Conservation (phyloP, 2,797 vertebrate genomes). For the Halcyon smyrnensis region DNA sequence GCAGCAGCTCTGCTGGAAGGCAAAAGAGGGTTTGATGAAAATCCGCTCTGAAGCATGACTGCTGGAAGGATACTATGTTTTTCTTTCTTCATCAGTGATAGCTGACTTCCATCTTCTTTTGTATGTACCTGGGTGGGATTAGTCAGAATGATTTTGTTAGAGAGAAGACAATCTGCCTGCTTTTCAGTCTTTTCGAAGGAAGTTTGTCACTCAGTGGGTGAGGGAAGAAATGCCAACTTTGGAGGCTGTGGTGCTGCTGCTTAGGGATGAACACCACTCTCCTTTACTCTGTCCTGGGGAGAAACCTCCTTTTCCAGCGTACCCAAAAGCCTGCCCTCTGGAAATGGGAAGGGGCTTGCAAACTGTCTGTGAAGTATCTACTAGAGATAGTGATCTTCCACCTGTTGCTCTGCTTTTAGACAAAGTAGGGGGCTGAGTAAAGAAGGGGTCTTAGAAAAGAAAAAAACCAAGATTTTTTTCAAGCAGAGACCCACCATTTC, state of each 20-base stretch:
- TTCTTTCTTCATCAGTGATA: neutral
- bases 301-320: neutral
- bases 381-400: neutral
- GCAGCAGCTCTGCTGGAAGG: neutral
- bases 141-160: neutral
- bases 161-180: neutral
- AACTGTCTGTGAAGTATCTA: neutral
- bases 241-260: neutral
- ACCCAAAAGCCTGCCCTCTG: neutral
- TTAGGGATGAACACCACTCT: neutral
- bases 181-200: neutral
- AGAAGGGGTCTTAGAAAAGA: neutral
- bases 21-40: neutral
- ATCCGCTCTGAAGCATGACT: neutral
- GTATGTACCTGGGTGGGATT: neutral
- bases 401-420: neutral
- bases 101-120: neutral
- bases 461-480: neutral
- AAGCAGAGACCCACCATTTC: neutral
- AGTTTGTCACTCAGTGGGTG: neutral
- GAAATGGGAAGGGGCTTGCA: neutral
- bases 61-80: neutral
- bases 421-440: neutral
- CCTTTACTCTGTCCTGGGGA: neutral
- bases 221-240: neutral